These are phyloP conservation scores for Stomatorhinus walkeri DNA, from an alignment of 2,797 vertebrate species.

Conservation along the genomic window DNA sequence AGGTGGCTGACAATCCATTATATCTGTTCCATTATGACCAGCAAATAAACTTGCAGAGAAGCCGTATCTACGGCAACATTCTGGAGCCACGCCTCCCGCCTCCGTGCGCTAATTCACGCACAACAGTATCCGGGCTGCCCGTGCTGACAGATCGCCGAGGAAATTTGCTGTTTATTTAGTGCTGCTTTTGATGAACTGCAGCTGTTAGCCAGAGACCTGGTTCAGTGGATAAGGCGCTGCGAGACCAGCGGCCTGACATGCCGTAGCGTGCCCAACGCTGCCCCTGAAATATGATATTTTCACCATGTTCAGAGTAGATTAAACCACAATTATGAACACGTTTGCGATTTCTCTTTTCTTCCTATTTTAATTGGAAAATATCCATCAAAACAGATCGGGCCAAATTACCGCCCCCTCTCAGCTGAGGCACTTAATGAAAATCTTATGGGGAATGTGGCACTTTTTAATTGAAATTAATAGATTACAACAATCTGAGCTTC, in stretches of 20 bases:
- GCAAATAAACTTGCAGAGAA: neutral
- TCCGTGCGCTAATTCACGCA: neutral
- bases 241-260: neutral
- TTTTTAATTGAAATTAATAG: conserved; percentile 31
- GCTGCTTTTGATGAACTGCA: neutral
- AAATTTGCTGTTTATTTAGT: conserved; percentile 12
- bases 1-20: neutral
- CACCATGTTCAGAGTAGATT: neutral
- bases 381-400: neutral
- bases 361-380: conserved; percentile 18
- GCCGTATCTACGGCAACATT: neutral
- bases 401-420: neutral
- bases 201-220: neutral
- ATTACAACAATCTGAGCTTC: conserved; percentile 21
- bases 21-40: neutral
- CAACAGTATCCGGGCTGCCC: neutral
- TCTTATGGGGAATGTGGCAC: neutral
- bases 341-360: conserved; percentile 1
- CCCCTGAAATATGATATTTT: neutral
- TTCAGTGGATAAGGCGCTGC: neutral
- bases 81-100: neutral
- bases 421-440: conserved; percentile 7
- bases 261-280: neutral
- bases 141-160: neutral
- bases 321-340: conserved; percentile 2